A percentile compares a stretch with the other conserved stretches of the same genome.
These are phyloP conservation scores for Eupeodes corollae DNA, from an alignment of 1,140 invertebrate species.

Conservation along the genomic window DNA sequence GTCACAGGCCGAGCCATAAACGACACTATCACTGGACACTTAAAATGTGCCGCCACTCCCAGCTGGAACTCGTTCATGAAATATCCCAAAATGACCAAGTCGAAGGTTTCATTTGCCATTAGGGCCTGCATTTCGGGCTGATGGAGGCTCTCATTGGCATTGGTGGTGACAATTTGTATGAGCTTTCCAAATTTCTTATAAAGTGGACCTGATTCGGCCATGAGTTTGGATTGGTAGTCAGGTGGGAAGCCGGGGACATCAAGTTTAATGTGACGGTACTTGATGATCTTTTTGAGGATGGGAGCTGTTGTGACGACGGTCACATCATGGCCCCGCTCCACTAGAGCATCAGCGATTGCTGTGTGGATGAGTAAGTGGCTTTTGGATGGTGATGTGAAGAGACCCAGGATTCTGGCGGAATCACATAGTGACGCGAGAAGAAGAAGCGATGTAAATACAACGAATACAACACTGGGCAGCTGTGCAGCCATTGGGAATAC, in stretches of 20 bases:
- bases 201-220: too few relatives aligned
- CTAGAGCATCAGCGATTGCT: constrained; percentile 23
- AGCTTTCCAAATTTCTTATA: too few relatives aligned
- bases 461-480: neutral
- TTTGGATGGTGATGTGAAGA: constrained; percentile 30
- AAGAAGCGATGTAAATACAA: neutral
- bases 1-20: constrained; percentile 15
- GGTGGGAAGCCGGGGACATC: too few relatives aligned
- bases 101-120: constrained; percentile 12
- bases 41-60: constrained; percentile 21
- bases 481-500: too few relatives aligned
- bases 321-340: constrained; percentile 28
- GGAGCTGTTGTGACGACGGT: constrained; percentile 18
- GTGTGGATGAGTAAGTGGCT: constrained; percentile 31
- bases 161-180: too few relatives aligned
- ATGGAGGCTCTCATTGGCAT: too few relatives aligned
- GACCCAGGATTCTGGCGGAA: constrained; percentile 28
- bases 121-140: too few relatives aligned
- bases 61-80: constrained; percentile 30
- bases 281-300: too few relatives aligned
- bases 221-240: too few relatives aligned
- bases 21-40: constrained; percentile 19
- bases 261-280: too few relatives aligned
- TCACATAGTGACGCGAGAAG: neutral
- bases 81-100: constrained; percentile 27